Evolutionary conservation across 2,797 vertebrate genomes (phyloP), one percentile per base, ranked within the genome.

Genomic region (Micromesistius poutassou): DNA sequence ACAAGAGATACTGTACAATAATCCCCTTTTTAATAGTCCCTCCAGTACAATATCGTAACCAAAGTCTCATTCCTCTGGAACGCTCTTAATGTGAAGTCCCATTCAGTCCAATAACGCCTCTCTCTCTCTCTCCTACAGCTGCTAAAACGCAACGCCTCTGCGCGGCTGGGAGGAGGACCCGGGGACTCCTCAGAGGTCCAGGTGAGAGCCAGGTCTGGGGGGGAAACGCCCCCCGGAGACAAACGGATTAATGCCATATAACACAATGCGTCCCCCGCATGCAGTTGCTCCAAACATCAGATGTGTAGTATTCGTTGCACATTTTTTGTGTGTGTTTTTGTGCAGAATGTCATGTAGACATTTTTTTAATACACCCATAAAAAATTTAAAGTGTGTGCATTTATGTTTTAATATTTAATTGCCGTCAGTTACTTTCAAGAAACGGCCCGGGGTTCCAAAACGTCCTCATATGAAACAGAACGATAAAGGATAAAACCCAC

Each of bases 61-160:
- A 62, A 25, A 25, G 22, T 62, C 55, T 62, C 55, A 62, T 62
- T 62, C n/a, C 22, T 25, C 55, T 62, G 55, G 55, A 62, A 25
- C 55, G 55, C n/a, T 62, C 55, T 25, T 62, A 62, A 25, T 62
- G 55, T 8, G 55, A 7, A 62, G 55, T 62, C 16, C 19, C 46
- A 50, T 50, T 50, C 46, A 16, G 42, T 0, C 25, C 5, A 40
- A 42, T 42, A 36, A 13, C 38, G 38, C 10, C 42, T 55, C 1
- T 72, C 22, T 73, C 66, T 70, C 9, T 71, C 28, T 13, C 30
- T 84, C 55, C n/a, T 12, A 68, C 91, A 99, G 98, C 93, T 99
- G 94, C 95, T 99, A 91, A 99, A 99, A 94, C 97, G 97, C 94
- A 99, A 96, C 30, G 97, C 97, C 93, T 97, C 98, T 74, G 97